phyloP scores from a whole-genome alignment of 30 jellyfish, hydroid and myxozoan genomes.

The Aurelia aurita complex sp. Pacific region DNA sequence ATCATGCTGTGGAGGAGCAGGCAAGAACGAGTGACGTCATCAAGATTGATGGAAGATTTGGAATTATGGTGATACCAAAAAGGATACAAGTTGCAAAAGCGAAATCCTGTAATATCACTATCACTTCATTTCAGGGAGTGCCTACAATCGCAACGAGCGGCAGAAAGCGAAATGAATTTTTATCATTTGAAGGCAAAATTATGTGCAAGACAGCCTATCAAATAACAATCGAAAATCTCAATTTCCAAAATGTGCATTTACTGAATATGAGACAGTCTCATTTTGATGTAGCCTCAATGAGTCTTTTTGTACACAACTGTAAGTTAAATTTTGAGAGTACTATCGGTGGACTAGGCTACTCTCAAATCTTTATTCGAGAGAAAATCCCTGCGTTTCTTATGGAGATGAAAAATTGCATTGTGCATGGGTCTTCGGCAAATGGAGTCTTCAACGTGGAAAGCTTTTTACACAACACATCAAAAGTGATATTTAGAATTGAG shows the following conservation, averaged over 20 bases:
- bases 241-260: neutral
- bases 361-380: neutral
- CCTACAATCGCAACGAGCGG: neutral
- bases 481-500: neutral
- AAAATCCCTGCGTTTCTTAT: neutral
- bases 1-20: neutral
- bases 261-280: neutral
- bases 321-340: neutral
- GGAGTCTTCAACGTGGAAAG: neutral
- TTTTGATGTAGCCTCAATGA: conserved; percentile 1
- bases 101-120: neutral
- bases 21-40: neutral
- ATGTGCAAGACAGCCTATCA: neutral
- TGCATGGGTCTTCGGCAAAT: neutral
- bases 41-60: neutral
- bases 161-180: neutral
- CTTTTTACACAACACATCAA: neutral
- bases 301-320: neutral
- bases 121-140: neutral
- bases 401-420: neutral
- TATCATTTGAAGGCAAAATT: neutral
- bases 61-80: neutral
- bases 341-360: neutral
- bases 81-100: neutral
- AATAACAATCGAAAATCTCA: neutral